Percentiles rank a stretch among this genome's conserved stretches.
These are phyloP conservation scores for Ceratothoa steindachneri DNA, from an alignment of 2,888 invertebrate genomes.

Conservation along the genomic window DNA sequence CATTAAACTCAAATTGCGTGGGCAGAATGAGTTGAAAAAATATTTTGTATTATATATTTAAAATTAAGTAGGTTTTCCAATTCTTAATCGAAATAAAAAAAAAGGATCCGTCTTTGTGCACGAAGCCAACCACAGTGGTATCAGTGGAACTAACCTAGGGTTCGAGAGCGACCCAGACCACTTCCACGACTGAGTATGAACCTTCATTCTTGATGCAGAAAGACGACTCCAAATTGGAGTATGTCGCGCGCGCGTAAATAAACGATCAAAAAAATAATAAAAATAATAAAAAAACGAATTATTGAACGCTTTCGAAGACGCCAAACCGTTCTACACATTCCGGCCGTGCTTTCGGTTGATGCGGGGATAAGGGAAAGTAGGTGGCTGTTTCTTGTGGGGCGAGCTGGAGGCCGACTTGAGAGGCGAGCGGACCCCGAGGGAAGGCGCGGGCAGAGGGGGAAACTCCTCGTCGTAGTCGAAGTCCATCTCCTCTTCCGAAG, in stretches of 20 bases:
- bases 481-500: conserved; percentile 47
- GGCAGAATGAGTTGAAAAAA: no score
- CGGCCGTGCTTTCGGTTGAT: conserved; percentile 10
- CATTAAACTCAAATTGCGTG: no score
- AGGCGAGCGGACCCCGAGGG: neutral
- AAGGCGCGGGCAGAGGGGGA: conserved; percentile 40
- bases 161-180: no score
- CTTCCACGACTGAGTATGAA: no score
- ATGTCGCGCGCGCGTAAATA: neutral
- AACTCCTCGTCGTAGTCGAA: conserved; percentile 47
- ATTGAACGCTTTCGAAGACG: neutral
- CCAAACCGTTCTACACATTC: neutral
- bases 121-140: no score
- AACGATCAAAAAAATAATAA: neutral
- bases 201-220: no score
- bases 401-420: conserved; percentile 2
- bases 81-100: no score
- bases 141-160: no score
- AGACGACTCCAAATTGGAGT: no score
- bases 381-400: conserved; percentile 4
- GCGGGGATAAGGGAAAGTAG: conserved; percentile 2
- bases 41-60: no score
- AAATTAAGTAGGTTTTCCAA: no score
- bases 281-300: neutral
- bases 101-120: no score